phyloP scores from a whole-genome alignment of 1,140 invertebrate genomes.

The Coelopa frigida region DNA sequence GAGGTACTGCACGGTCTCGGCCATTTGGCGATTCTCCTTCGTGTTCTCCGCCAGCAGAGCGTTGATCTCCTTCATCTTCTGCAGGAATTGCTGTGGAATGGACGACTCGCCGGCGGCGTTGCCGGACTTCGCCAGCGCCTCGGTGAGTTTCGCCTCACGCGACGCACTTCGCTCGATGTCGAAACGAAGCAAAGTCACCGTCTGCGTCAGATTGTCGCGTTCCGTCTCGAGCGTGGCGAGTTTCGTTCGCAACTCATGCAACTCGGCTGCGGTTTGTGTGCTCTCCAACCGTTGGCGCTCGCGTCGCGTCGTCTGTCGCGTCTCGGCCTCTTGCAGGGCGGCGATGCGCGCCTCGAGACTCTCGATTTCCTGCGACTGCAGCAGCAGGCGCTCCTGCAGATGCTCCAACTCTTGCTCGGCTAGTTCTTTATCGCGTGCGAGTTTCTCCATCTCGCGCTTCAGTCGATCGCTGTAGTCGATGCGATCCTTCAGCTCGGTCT shows the following conservation, averaged over 20 bases:
- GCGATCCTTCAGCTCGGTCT: conserved; percentile 50
- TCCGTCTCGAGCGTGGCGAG: conserved; percentile 21
- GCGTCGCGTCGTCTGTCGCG: conserved; percentile 26
- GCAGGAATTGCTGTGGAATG: conserved; percentile 45
- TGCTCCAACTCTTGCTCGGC: conserved; percentile 36
- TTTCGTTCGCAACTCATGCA: conserved; percentile 32
- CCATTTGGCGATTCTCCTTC: conserved; percentile 49
- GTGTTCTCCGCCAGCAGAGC: conserved; percentile 45
- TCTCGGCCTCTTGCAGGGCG: conserved; percentile 36
- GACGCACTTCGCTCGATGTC: conserved; percentile 34
- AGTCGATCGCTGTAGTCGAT: conserved; percentile 51
- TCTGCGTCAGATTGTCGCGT: conserved; percentile 25
- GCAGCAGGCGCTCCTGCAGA: conserved; percentile 35
- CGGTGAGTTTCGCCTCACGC: conserved; percentile 35
- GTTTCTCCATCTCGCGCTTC: conserved; percentile 40
- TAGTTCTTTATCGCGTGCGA: conserved; percentile 34
- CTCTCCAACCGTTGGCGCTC: conserved; percentile 34
- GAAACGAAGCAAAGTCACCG: conserved; percentile 28
- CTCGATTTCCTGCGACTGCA: conserved; percentile 37
- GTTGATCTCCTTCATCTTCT: conserved; percentile 52
- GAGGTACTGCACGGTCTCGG: conserved; percentile 46
- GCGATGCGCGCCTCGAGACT: conserved; percentile 34
- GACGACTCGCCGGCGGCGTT: conserved; percentile 30
- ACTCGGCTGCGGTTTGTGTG: conserved; percentile 31
- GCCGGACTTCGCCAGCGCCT: conserved; percentile 26